These are phyloP conservation scores for Casuarius casuarius DNA, from an alignment of 2,113 vertebrate species.

Conservation along the genomic window DNA sequence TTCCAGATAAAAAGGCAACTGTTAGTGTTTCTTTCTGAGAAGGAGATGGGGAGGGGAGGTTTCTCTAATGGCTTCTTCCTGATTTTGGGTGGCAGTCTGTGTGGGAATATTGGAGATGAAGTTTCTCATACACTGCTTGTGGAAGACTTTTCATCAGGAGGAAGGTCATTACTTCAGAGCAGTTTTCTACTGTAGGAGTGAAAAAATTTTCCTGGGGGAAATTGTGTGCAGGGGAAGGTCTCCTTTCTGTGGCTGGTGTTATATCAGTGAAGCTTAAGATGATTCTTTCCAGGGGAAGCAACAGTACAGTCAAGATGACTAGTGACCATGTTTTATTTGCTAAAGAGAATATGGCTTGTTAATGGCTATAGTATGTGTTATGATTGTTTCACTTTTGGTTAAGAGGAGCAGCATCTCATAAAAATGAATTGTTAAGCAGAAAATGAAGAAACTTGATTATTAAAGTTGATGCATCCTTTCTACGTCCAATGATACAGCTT, in stretches of 20 bases:
- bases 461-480: not conserved
- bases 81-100: too few species aligned
- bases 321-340: not conserved
- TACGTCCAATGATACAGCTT: accelerated
- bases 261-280: accelerated
- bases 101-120: not conserved
- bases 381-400: not conserved
- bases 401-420: not conserved
- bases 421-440: not conserved
- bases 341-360: not conserved
- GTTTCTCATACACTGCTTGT: not conserved
- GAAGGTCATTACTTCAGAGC: not conserved
- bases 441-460: not conserved
- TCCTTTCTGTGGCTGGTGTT: not conserved
- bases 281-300: not conserved
- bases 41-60: too few species aligned
- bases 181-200: not conserved
- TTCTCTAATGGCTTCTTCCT: too few species aligned
- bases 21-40: too few species aligned
- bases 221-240: too few species aligned
- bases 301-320: not conserved
- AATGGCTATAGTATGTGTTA: not conserved
- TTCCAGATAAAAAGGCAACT: too few species aligned
- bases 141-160: not conserved
- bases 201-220: not conserved